Evolutionary conservation across 2,888 invertebrate species (phyloP), one percentile per base, ranked within the genome.

Genomic region (Phasia obesa): DNA sequence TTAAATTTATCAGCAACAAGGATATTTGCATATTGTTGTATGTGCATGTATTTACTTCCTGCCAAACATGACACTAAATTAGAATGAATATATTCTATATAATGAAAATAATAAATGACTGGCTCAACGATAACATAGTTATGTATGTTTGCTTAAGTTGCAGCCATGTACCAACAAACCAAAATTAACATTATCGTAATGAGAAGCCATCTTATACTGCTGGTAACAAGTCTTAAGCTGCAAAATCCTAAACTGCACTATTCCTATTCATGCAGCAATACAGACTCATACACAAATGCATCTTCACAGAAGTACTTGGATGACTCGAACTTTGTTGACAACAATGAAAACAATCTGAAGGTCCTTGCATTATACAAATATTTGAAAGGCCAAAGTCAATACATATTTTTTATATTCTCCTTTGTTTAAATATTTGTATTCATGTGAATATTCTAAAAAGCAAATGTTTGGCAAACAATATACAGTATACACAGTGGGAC

Each of bases 301-400:
- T 3, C 11, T 47, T 25, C 38, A 9, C 19, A 71, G 11, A 35
- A 35, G 44, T 55, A 25, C 27, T 17, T 47, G 47, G 49, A 23
- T 67, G 64, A 38, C 38, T 79, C 35, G 27, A 79, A 51, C 44
- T 70, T 64, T 82, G 74, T 47, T 78, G 21, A 69, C 64, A 83
- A 71, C 65, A 79, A 76, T 75, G 70, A 65, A 47, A 71, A 71
- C 75, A 79, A 79, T 79, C 79, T 83, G 75, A 79, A 79, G 79
- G 79, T 75, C 67, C 65, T 70, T 67, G 69, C 38, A 38, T 67
- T 65, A 62, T 35, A 65, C 53, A 83, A 83, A 83, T 79, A 83
- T 79, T 76, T 83, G 71, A 79, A 71, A 71, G 71, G 49, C 59
- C 53, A 71, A 62, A 79, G 83, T 79, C 75, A 75, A 83, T 83